These are phyloP conservation scores for Mirza zaza DNA, from an alignment of 2,113 vertebrate species.

Conservation along the genomic window DNA sequence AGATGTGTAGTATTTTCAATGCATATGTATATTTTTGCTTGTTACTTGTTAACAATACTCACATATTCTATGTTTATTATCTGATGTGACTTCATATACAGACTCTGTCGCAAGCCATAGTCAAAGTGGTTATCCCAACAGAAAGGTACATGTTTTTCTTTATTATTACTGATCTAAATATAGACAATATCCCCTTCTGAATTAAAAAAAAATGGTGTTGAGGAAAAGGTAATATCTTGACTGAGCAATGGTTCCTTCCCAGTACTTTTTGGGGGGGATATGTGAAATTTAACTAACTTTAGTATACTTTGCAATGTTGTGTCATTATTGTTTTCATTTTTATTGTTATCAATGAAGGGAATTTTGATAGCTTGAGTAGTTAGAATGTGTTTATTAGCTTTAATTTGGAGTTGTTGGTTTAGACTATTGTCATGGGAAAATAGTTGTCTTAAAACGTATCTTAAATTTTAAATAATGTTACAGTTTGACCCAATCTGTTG, in stretches of 20 bases:
- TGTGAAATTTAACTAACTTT: conserved; percentile 60
- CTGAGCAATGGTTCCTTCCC: conserved; percentile 95
- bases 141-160: conserved; percentile 99
- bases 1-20: conserved; percentile 94
- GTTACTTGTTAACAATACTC: conserved; percentile 99
- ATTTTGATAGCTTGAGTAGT: conserved; percentile 54
- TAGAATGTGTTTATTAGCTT: conserved; percentile 64
- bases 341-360: conserved; percentile 34
- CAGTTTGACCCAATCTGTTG: conserved; percentile 3
- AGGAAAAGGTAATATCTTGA: conserved; percentile 91
- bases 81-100: conserved; percentile 99
- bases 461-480: conserved; percentile 56
- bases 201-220: conserved; percentile 90
- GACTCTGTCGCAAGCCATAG: conserved; percentile 99
- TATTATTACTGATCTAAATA: conserved; percentile 99
- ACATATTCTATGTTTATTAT: conserved; percentile 99
- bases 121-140: conserved; percentile 99
- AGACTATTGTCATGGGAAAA: conserved; percentile 25
- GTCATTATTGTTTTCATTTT: conserved; percentile 58
- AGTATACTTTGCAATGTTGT: conserved; percentile 65
- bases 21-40: conserved; percentile 99
- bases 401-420: conserved; percentile 55
- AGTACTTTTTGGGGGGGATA: conserved; percentile 64
- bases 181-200: conserved; percentile 97
- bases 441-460: conserved; percentile 43